These are phyloP conservation scores for Capra hircus DNA, from an alignment of 2,113 vertebrate genomes.

Conservation along the genomic window DNA sequence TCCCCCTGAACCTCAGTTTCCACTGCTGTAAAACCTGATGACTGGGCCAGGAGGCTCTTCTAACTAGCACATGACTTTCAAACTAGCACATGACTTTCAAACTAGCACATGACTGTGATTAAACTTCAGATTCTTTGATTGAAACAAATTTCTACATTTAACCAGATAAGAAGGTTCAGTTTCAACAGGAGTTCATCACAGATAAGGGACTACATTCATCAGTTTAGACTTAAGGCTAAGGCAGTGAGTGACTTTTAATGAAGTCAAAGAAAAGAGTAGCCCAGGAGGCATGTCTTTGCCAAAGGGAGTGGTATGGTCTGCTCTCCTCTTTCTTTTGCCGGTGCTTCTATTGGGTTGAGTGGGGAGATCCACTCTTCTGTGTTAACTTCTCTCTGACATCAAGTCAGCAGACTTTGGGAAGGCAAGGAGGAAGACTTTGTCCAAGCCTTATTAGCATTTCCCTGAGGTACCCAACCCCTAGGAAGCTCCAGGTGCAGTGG, in stretches of 20 bases:
- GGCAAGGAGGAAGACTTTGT: not conserved
- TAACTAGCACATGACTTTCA: not conserved
- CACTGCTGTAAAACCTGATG: not conserved
- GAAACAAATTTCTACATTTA: conserved; percentile 39
- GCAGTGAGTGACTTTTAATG: not conserved
- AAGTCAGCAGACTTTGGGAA: not conserved
- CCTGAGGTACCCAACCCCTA: not conserved
- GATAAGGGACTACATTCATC: not conserved
- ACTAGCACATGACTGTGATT: not conserved
- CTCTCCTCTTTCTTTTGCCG: not conserved
- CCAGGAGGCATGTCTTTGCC: not conserved
- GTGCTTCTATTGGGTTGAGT: not conserved
- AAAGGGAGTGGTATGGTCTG: not conserved
- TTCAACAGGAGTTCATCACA: conserved; percentile 21
- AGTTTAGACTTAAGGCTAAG: not conserved
- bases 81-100: not conserved
- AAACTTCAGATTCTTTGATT: conserved; percentile 11
- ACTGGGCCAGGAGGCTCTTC: not conserved
- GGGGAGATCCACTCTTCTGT: not conserved
- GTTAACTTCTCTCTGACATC: not conserved
- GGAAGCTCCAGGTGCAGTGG: not conserved
- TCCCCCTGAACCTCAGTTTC: not conserved
- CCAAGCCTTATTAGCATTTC: not conserved
- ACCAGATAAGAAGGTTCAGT: not conserved
- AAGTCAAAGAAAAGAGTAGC: not conserved